A percentile compares a stretch with the other conserved stretches of the same genome.
Conservation (phyloP, 2,888 invertebrate species). For the Melikaiella ostensackeni region DNA sequence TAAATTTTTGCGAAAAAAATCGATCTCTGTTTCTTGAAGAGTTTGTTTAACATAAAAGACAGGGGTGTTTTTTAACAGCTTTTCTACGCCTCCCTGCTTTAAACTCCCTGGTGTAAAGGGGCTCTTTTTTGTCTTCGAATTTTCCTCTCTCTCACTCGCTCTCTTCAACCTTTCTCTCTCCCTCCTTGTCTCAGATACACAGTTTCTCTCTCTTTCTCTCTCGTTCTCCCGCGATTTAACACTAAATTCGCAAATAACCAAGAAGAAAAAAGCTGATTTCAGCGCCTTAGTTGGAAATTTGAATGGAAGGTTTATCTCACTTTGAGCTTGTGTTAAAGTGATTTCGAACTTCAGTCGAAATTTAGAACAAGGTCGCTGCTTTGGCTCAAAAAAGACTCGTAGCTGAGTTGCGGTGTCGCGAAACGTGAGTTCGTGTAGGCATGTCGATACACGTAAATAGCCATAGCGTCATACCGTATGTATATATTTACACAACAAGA, state of each 20-base stretch:
- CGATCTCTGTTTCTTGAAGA: neutral
- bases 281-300: neutral
- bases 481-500: slow-evolving; percentile 59
- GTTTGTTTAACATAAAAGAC: neutral
- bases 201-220: slow-evolving; percentile 11
- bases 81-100: neutral
- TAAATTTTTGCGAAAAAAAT: too few species aligned
- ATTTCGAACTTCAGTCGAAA: neutral
- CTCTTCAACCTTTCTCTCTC: slow-evolving; percentile 7
- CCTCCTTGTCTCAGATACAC: slow-evolving; percentile 4
- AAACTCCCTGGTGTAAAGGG: neutral
- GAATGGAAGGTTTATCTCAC: neutral
- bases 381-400: neutral
- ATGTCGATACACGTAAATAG: slow-evolving; percentile 56
- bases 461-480: slow-evolving; percentile 62
- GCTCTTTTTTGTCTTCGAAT: slow-evolving; percentile 14
- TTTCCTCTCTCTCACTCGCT: neutral
- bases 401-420: slow-evolving; percentile 47
- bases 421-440: slow-evolving; percentile 48
- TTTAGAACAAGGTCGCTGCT: neutral
- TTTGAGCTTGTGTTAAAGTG: neutral
- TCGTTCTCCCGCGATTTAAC: neutral
- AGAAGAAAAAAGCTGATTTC: neutral
- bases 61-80: neutral
- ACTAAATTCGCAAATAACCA: neutral